Base-by-base conservation (phyloP, 2,797 vertebrate species). In the Xiphophorus birchmanni region DNA sequence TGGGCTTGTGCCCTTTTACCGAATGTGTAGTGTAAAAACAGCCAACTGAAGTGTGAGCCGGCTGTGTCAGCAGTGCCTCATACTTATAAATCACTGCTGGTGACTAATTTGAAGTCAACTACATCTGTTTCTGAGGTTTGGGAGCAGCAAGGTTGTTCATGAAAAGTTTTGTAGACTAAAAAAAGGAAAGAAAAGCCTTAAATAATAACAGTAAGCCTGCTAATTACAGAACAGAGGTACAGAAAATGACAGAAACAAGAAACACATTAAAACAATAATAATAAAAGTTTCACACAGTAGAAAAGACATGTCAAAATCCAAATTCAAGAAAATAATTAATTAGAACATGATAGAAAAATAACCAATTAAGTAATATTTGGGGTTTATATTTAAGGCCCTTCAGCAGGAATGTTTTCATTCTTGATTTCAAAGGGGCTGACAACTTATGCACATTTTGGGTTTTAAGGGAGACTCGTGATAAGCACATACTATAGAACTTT, bases 51-150 rank as follows among this genome's bases (percentile, higher is more conserved):
- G 65, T 83, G 79, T 79, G 73, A 80, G 67, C 44, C 0, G 26
- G 15, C 32, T 17, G 45, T 23, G 73, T 60, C 58, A 23, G 52
- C 60, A 74, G n/a, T 42, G 58, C 12, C 52, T 78, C 54, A 60
- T 47, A 81, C 69, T 85, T 78, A 84, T n/a, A 69, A 69, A 84
- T 73, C 32, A 77, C 78, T 79, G 58, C 65, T 77, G 42, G 76
- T 47, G 65, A 73, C 60, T 44, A 45, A 40, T 56, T 47, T 77
- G 5, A 74, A 76, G 42, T 72, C 26, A 74, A 78, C 73, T 73
- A 21, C 4, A 76, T 65, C 4, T 75, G 63, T 79, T 74, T 78
- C 40, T 75, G 29, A 82, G 2, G 23, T 21, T 74, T 67, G 44
- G 2, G 3, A 79, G n/a, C 5, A 11, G 11, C 10, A 71, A 48